Percentiles rank a stretch among this genome's conserved stretches.
Conservation (phyloP, 2,888 invertebrate species). For the Cyaniris semiargus region DNA sequence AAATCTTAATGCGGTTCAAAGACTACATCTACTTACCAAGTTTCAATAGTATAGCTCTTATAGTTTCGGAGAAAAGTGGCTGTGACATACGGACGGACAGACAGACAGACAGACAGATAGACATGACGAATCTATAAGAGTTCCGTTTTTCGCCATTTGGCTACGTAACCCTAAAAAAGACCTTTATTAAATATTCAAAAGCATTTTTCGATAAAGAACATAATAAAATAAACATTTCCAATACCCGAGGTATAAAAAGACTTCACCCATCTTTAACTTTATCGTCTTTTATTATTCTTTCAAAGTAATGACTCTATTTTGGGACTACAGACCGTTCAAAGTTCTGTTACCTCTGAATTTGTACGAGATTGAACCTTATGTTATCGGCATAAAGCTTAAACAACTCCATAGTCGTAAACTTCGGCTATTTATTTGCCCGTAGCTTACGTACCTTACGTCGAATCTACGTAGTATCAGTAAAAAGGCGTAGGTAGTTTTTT, state of each 20-base stretch:
- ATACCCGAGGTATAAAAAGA: neutral
- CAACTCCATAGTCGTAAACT: neutral
- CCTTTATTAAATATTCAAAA: neutral
- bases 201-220: neutral
- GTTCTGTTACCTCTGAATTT: neutral
- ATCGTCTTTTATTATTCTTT: constrained; percentile 14
- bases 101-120: too few species aligned
- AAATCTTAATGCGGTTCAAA: too few species aligned
- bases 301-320: constrained; percentile 3
- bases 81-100: too few species aligned
- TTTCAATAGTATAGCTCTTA: too few species aligned
- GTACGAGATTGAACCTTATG: neutral
- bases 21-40: too few species aligned
- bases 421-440: neutral
- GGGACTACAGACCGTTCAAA: neutral
- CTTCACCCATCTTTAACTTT: neutral
- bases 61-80: too few species aligned
- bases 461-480: neutral
- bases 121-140: too few species aligned
- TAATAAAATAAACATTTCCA: neutral
- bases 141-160: too few species aligned
- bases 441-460: neutral
- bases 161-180: too few species aligned
- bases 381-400: neutral
- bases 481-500: neutral